These are phyloP conservation scores for Acrobasis suavella DNA, from an alignment of 2,888 invertebrate species.

Conservation along the genomic window DNA sequence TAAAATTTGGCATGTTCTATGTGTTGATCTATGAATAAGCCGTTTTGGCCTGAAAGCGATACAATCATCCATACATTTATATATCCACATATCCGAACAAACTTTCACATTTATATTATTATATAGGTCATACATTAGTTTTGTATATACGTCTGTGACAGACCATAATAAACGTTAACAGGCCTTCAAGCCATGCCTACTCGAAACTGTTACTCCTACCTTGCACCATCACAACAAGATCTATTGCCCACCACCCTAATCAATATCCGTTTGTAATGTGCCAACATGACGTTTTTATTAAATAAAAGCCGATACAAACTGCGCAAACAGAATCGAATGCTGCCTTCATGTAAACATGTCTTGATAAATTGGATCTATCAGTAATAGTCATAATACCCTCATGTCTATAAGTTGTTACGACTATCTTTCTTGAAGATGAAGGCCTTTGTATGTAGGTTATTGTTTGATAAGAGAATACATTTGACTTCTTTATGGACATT, in stretches of 20 bases:
- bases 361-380: slow-evolving; percentile 35
- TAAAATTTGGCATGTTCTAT: too few species aligned
- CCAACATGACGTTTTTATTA: slow-evolving; percentile 76
- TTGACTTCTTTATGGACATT: not conserved
- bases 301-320: slow-evolving; percentile 59
- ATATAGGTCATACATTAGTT: too few species aligned
- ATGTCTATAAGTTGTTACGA: not conserved
- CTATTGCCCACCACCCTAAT: slow-evolving; percentile 67
- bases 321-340: slow-evolving; percentile 44
- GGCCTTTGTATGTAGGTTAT: not conserved
- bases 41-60: too few species aligned
- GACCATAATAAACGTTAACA: too few species aligned
- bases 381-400: not conserved
- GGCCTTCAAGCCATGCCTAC: too few species aligned
- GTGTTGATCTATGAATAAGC: too few species aligned
- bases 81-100: too few species aligned
- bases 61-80: too few species aligned
- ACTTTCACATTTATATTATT: too few species aligned
- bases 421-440: not conserved
- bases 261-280: slow-evolving; percentile 72
- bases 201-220: not conserved
- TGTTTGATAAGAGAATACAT: not conserved
- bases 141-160: too few species aligned
- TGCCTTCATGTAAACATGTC: slow-evolving; percentile 23
- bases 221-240: slow-evolving; percentile 43